These are phyloP conservation scores for Drosophila pachea DNA, from an alignment of 1,140 invertebrate genomes.

Conservation along the genomic window DNA sequence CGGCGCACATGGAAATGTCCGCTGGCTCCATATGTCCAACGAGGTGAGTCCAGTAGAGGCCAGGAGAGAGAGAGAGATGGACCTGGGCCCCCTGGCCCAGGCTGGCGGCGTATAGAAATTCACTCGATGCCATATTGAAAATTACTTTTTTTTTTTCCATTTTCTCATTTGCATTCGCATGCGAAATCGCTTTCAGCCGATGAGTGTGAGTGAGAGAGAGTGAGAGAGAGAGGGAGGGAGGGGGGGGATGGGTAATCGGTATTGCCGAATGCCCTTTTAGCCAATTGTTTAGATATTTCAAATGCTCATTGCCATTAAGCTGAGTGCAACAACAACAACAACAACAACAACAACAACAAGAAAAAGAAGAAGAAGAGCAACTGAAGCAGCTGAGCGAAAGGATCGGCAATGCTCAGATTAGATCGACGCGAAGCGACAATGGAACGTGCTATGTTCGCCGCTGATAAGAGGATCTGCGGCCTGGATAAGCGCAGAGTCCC, in stretches of 20 bases:
- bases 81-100: too few relatives aligned
- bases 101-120: too few relatives aligned
- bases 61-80: too few relatives aligned
- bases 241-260: not conserved
- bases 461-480: slow-evolving; percentile 62
- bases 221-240: too few relatives aligned
- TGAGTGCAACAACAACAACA: slow-evolving; percentile 23
- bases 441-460: slow-evolving; percentile 68
- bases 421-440: slow-evolving; percentile 66
- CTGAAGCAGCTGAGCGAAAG: slow-evolving; percentile 12
- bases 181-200: too few relatives aligned
- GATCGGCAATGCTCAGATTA: slow-evolving; percentile 50
- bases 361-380: too few relatives aligned
- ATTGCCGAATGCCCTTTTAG: slow-evolving; percentile 25
- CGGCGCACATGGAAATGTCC: slow-evolving; percentile 16
- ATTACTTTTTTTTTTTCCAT: too few relatives aligned
- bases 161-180: too few relatives aligned
- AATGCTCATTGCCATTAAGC: slow-evolving; percentile 42
- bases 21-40: slow-evolving; percentile 37
- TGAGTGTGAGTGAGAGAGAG: too few relatives aligned
- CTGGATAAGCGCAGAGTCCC: slow-evolving; percentile 25
- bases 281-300: slow-evolving; percentile 42
- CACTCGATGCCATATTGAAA: too few relatives aligned
- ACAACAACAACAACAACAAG: slow-evolving; percentile 16
- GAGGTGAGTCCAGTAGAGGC: not conserved